These are phyloP conservation scores for Mylabris sibirica DNA, from an alignment of 2,888 invertebrate species.

Conservation along the genomic window DNA sequence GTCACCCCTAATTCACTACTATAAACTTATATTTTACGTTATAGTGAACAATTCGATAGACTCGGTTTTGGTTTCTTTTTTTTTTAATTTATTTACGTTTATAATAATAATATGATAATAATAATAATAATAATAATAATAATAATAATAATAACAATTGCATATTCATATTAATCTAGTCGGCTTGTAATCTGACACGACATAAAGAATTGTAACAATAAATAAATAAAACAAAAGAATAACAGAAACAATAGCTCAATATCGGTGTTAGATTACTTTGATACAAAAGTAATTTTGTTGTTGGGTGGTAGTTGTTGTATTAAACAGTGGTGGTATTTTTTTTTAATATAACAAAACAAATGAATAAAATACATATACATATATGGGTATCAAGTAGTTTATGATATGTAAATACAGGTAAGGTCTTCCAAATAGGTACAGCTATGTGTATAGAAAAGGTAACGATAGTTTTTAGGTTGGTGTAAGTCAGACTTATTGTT, in stretches of 20 bases:
- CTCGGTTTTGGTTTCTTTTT: neutral
- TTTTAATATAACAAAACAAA: neutral
- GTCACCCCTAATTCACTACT: constrained; percentile 14
- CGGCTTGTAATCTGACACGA: neutral
- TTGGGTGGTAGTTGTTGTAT: neutral
- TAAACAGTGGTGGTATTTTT: neutral
- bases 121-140: too few relatives aligned
- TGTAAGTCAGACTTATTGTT: too few relatives aligned
- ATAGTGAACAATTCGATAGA: constrained; percentile 1
- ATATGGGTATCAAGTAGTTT: neutral
- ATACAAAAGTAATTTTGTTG: constrained; percentile 3
- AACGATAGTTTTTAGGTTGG: too few relatives aligned
- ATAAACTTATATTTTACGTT: neutral
- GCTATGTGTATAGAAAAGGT: too few relatives aligned
- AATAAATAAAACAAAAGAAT: neutral
- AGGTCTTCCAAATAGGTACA: too few relatives aligned
- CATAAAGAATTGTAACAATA: neutral
- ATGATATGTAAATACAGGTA: too few relatives aligned
- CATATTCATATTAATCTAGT: neutral
- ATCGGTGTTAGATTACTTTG: constrained; percentile 1
- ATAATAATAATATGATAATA: too few relatives aligned
- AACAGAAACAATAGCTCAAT: neutral
- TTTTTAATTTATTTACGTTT: neutral
- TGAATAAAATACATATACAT: neutral
- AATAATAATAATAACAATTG: too few relatives aligned